A percentile compares a stretch with the other conserved stretches of the same genome.
These are phyloP conservation scores for Neoarius graeffei DNA, from an alignment of 2,113 vertebrate genomes.

Conservation along the genomic window DNA sequence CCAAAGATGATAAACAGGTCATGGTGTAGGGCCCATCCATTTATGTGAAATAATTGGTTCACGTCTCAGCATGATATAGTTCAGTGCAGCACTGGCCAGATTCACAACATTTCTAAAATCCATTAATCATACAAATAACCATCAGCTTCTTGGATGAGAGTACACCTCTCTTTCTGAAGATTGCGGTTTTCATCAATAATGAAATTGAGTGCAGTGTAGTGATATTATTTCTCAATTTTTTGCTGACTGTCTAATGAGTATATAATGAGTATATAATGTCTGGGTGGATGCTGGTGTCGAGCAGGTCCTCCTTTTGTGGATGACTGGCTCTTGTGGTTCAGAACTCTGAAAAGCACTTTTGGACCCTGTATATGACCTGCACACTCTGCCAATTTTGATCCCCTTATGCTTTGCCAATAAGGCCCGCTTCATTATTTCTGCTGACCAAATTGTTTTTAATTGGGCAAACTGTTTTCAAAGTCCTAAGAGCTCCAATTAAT, in stretches of 20 bases:
- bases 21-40: conserved; percentile 36
- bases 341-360: conserved; percentile 26
- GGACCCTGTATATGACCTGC: conserved; percentile 26
- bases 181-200: neutral
- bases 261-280: conserved; percentile 10
- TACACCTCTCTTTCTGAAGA: neutral
- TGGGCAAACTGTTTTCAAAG: neutral
- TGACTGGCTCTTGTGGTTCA: conserved; percentile 36
- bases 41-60: conserved; percentile 50
- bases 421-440: conserved; percentile 27
- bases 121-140: conserved; percentile 17
- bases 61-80: conserved; percentile 45
- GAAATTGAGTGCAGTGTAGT: neutral
- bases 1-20: conserved; percentile 44
- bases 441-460: neutral
- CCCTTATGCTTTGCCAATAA: conserved; percentile 28
- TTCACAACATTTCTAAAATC: conserved; percentile 1
- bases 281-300: conserved; percentile 23
- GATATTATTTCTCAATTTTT: conserved; percentile 33
- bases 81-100: conserved; percentile 6
- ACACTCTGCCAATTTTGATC: conserved; percentile 20
- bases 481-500: conserved; percentile 42
- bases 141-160: neutral
- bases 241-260: conserved; percentile 29
- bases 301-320: neutral